A percentile compares a stretch with the other conserved stretches of the same genome.
Conservation (phyloP, 92 coral and sea anemone genomes). For the Heteractis magnifica region DNA sequence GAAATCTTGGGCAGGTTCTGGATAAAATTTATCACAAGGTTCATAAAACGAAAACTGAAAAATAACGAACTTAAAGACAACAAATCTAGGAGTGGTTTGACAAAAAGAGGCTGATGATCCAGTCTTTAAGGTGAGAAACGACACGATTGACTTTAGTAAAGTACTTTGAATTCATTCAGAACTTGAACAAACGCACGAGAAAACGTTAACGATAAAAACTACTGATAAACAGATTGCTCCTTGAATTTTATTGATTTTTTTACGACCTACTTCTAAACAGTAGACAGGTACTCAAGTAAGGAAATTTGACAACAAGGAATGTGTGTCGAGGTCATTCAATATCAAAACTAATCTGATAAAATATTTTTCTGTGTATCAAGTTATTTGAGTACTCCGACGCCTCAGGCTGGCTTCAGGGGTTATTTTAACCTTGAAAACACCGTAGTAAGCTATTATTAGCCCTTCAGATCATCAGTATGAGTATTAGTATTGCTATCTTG, state of each 20-base stretch:
- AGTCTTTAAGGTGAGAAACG: background rate
- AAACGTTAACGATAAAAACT: too few species aligned
- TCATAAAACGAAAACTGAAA: background rate
- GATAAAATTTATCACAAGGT: background rate
- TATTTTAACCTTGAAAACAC: background rate
- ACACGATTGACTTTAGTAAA: background rate
- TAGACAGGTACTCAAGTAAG: background rate
- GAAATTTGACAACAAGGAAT: background rate
- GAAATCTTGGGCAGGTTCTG: too few species aligned
- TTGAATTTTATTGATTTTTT: background rate
- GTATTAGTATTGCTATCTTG: background rate
- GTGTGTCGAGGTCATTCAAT: constrained; percentile 7
- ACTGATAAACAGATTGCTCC: too few species aligned
- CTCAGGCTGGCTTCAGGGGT: background rate
- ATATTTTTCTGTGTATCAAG: background rate
- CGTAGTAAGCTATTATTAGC: background rate
- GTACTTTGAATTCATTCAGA: background rate
- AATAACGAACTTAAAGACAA: too few species aligned
- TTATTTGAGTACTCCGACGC: background rate
- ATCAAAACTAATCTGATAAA: background rate
- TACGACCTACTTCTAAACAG: background rate
- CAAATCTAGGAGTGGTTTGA: background rate
- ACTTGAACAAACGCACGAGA: background rate
- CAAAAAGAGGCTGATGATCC: background rate
- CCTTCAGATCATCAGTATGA: background rate